Percentiles rank a stretch among this genome's conserved stretches.
phyloP scores from a whole-genome alignment of 2,113 vertebrate genomes.

The Bufo bufo region DNA sequence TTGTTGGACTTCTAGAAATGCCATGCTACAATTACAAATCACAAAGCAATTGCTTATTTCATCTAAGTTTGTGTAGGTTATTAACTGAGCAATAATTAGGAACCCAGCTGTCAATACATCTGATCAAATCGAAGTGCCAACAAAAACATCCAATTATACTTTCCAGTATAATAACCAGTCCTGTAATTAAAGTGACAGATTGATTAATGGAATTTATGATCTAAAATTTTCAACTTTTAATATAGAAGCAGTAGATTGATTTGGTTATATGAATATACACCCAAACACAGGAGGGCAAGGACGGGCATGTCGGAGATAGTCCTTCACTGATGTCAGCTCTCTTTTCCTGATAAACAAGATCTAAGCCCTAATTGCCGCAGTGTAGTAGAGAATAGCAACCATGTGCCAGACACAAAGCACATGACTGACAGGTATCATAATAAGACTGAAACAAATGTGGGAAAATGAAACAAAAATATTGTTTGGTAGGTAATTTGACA shows the following conservation, averaged over 20 bases:
- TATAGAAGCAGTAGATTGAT: slow-evolving; percentile 16
- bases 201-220: slow-evolving; percentile 5
- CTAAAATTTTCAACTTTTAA: slow-evolving; percentile 4
- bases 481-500: not conserved
- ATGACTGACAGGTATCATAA: not conserved
- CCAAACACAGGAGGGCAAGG: slow-evolving; percentile 31
- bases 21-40: too few relatives aligned
- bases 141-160: not conserved
- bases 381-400: not conserved
- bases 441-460: slow-evolving; percentile 6
- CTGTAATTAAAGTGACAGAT: slow-evolving; percentile 26
- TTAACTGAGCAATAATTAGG: not conserved
- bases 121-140: not conserved
- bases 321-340: slow-evolving; percentile 40
- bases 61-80: not conserved
- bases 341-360: slow-evolving; percentile 41
- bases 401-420: slow-evolving; percentile 15
- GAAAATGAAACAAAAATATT: slow-evolving; percentile 7
- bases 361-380: not conserved
- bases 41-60: too few relatives aligned
- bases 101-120: not conserved
- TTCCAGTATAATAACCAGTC: not conserved
- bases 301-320: slow-evolving; percentile 38
- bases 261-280: slow-evolving; percentile 30
- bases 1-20: too few relatives aligned